Evolutionary conservation across 2,888 invertebrate genomes (phyloP).

Genomic region (Boloria selene): DNA sequence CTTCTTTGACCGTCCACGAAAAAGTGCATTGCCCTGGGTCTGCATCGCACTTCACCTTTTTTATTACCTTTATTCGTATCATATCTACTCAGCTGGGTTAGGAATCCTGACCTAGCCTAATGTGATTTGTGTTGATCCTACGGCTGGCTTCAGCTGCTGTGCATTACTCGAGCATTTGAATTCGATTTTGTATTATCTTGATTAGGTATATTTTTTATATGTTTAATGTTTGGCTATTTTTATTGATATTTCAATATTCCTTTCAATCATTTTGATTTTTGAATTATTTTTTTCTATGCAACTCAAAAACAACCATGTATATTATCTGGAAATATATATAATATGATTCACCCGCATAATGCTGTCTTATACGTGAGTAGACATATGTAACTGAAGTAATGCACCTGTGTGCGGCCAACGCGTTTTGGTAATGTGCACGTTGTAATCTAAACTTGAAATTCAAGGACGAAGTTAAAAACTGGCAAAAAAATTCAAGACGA

Average conservation of each 20-base stretch:
- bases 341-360: conserved; percentile 25
- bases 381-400: conserved; percentile 34
- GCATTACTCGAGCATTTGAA: not conserved
- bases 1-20: conserved; percentile 68
- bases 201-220: not conserved
- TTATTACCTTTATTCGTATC: conserved; percentile 58
- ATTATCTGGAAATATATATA: not conserved
- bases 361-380: conserved; percentile 15
- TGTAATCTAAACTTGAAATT: conserved; percentile 80
- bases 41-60: conserved; percentile 54
- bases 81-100: conserved; percentile 69
- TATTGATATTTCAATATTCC: too few species aligned
- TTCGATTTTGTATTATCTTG: not conserved
- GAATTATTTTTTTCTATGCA: not conserved
- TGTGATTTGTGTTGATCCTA: conserved; percentile 64
- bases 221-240: not conserved
- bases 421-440: conserved; percentile 59
- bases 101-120: conserved; percentile 79
- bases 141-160: conserved; percentile 32
- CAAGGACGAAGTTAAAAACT: conserved; percentile 76
- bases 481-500: conserved; percentile 69
- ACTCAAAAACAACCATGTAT: conserved; percentile 11
- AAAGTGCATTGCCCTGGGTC: conserved; percentile 74
- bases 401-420: conserved; percentile 44
- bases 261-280: too few species aligned